phyloP scores from a whole-genome alignment of 2,888 invertebrate species.

The Drosophila villosipedis region DNA sequence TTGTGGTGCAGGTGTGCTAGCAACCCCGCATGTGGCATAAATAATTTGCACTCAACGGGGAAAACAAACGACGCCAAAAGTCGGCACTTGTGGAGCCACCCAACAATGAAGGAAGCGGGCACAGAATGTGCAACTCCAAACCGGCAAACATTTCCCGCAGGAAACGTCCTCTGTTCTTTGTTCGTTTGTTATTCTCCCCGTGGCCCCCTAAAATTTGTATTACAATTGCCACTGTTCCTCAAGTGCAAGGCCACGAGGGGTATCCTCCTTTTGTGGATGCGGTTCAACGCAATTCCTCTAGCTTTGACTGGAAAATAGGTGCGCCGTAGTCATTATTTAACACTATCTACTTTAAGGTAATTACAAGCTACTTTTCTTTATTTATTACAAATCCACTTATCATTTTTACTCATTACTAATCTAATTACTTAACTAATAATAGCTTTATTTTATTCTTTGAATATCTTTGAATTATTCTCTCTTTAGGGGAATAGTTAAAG shows the following conservation, averaged over 20 bases:
- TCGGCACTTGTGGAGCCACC: conserved; percentile 66
- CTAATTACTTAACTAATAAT: neutral
- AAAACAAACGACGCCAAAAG: conserved; percentile 65
- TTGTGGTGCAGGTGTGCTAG: conserved; percentile 40
- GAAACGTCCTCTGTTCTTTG: conserved; percentile 44
- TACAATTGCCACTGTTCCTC: conserved; percentile 65
- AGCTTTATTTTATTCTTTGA: neutral
- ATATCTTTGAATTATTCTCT: neutral
- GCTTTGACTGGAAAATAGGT: neutral
- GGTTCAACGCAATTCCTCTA: conserved; percentile 9
- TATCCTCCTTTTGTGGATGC: conserved; percentile 5
- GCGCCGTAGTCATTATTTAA: neutral
- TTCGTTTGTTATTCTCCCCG: conserved; percentile 31
- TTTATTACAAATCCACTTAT: neutral
- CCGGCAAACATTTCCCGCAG: conserved; percentile 41
- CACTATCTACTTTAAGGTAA: neutral
- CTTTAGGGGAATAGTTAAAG: neutral
- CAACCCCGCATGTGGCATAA: conserved; percentile 72
- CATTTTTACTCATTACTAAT: neutral
- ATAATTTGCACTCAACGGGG: conserved; percentile 76
- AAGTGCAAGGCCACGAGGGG: conserved; percentile 72
- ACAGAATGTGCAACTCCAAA: conserved; percentile 7
- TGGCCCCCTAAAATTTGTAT: conserved; percentile 35
- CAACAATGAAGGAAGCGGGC: neutral
- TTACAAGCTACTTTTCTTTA: neutral